Evolutionary conservation across 2,113 vertebrate species (phyloP).

Genomic region (Parus major): DNA sequence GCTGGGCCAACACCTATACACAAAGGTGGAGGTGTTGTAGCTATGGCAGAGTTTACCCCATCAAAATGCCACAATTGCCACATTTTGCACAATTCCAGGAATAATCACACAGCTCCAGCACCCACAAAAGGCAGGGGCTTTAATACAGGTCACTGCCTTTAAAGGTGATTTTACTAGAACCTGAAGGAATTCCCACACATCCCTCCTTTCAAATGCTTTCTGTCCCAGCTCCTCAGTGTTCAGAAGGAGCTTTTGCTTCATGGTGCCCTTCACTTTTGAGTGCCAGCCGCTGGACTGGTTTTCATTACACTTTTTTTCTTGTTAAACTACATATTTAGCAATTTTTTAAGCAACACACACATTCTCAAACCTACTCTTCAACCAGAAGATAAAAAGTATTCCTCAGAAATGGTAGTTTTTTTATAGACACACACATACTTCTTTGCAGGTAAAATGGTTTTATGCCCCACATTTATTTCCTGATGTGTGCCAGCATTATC

Average conservation of each 20-base stretch:
- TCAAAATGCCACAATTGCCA: fast-evolving
- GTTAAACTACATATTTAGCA: not conserved
- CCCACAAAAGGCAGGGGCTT: not conserved
- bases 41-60: not conserved
- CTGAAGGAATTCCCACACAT: not conserved
- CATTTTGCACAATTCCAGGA: not conserved
- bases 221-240: not conserved
- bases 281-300: not conserved
- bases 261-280: not conserved
- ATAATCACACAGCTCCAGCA: not conserved
- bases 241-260: not conserved
- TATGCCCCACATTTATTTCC: not conserved
- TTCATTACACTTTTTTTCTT: not conserved
- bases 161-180: not conserved
- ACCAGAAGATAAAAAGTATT: not conserved
- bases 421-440: not conserved
- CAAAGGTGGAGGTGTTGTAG: not conserved
- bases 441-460: not conserved
- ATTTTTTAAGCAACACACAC: not conserved
- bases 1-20: not conserved
- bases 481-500: not conserved
- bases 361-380: not conserved
- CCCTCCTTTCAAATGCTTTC: not conserved
- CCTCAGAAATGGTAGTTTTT: not conserved
- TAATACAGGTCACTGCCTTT: not conserved